Conservation (phyloP, 1,140 invertebrate genomes). For the Globodera ellingtonae region DNA sequence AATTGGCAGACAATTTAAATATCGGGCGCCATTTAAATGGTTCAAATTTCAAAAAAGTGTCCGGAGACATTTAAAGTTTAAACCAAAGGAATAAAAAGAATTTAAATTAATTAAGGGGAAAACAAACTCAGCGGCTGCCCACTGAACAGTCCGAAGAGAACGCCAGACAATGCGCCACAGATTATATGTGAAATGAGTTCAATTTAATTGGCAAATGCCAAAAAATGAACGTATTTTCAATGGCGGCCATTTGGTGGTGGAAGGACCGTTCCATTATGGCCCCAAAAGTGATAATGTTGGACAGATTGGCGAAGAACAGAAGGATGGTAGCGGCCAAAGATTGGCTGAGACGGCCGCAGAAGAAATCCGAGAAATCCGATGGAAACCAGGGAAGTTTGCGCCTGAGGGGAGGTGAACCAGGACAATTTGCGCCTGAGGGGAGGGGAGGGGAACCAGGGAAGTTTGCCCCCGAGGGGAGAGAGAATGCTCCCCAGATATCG, state of each 20-base stretch:
- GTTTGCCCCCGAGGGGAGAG: too few relatives aligned
- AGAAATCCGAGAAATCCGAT: slow-evolving; percentile 67
- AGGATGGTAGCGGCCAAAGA: slow-evolving; percentile 59
- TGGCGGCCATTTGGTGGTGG: slow-evolving; percentile 65
- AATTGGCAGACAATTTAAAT: background rate
- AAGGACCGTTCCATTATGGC: slow-evolving; percentile 65
- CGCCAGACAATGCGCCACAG: slow-evolving; percentile 66
- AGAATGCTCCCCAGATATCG: too few relatives aligned
- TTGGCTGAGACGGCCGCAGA: slow-evolving; percentile 54
- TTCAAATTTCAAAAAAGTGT: too few relatives aligned
- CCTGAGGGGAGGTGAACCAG: slow-evolving; percentile 49
- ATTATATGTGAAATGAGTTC: slow-evolving; percentile 51
- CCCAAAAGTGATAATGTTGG: slow-evolving; percentile 67
- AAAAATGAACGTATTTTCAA: slow-evolving; percentile 59
- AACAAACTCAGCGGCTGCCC: slow-evolving; percentile 67
- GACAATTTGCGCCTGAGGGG: slow-evolving; percentile 41
- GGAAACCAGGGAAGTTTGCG: slow-evolving; percentile 55
- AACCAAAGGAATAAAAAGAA: too few relatives aligned
- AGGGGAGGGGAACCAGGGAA: too few relatives aligned
- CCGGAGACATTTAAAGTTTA: too few relatives aligned
- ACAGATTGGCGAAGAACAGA: slow-evolving; percentile 67
- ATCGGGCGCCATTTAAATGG: too few relatives aligned
- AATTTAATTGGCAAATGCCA: background rate
- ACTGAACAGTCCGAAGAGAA: slow-evolving; percentile 67
- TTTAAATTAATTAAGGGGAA: background rate